phyloP scores from a whole-genome alignment of 2,797 vertebrate species.

The Sebastes taczanowskii region DNA sequence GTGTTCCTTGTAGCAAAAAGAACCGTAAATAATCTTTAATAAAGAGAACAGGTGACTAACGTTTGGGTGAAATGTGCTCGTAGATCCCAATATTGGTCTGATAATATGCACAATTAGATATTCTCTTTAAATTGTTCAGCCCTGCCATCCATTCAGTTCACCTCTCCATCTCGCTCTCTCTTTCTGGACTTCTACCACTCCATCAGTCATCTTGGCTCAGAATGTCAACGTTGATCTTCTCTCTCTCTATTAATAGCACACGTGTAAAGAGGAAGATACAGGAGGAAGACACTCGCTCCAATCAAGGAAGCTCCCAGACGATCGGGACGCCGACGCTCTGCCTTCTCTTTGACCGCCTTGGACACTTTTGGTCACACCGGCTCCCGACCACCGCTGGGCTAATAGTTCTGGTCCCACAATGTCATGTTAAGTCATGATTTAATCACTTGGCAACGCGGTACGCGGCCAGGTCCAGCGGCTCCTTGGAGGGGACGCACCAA shows the following conservation, averaged over 20 bases:
- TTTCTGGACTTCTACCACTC: neutral
- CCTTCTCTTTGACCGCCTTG: neutral
- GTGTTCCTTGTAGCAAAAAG: neutral
- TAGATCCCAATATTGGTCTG: neutral
- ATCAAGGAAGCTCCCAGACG: neutral
- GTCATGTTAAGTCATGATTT: neutral
- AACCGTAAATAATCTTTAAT: neutral
- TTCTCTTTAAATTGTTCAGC: neutral
- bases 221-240: neutral
- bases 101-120: neutral
- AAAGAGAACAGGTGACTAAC: no score
- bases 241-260: neutral
- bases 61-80: neutral
- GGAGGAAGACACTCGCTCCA: neutral
- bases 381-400: neutral
- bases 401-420: slow-evolving; percentile 28
- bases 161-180: neutral
- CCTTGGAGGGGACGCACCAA: slow-evolving; percentile 90
- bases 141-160: neutral
- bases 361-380: neutral
- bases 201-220: neutral
- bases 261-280: neutral
- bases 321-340: neutral
- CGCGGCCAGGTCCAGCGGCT: slow-evolving; percentile 86
- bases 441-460: slow-evolving; percentile 75